Evolutionary conservation across 2,797 vertebrate species (phyloP).

Genomic region (Dryobates pubescens): DNA sequence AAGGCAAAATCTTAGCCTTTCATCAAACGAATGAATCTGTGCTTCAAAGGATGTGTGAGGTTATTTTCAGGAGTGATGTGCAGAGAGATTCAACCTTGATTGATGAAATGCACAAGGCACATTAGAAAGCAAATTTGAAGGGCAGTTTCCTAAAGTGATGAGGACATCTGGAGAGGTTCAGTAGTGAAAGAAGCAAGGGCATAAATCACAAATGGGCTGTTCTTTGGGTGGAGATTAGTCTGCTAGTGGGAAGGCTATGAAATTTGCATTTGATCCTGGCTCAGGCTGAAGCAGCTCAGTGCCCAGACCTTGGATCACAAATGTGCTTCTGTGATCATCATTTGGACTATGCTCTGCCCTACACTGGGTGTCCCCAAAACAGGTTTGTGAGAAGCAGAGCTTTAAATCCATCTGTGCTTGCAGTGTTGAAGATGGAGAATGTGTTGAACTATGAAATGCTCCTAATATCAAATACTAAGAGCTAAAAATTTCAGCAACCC

Average conservation of each 20-base stretch:
- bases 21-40: background rate
- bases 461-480: background rate
- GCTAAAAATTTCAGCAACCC: background rate
- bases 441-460: background rate
- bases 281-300: background rate
- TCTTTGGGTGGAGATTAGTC: background rate
- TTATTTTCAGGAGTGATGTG: conserved; percentile 48
- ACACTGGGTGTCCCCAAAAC: background rate
- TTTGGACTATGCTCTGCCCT: background rate
- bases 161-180: background rate
- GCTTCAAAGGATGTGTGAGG: conserved; percentile 23
- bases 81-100: conserved; percentile 29
- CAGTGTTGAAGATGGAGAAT: background rate
- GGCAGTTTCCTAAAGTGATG: background rate
- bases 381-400: background rate
- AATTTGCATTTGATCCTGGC: background rate
- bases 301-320: background rate
- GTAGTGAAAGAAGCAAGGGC: background rate
- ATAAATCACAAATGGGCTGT: background rate
- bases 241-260: background rate
- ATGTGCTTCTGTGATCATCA: background rate
- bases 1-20: conserved; percentile 35
- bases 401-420: background rate
- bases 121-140: conserved; percentile 44
- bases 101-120: conserved; percentile 16